Base-by-base conservation (phyloP, 2,888 invertebrate species). In the Lochmaea crataegi region DNA sequence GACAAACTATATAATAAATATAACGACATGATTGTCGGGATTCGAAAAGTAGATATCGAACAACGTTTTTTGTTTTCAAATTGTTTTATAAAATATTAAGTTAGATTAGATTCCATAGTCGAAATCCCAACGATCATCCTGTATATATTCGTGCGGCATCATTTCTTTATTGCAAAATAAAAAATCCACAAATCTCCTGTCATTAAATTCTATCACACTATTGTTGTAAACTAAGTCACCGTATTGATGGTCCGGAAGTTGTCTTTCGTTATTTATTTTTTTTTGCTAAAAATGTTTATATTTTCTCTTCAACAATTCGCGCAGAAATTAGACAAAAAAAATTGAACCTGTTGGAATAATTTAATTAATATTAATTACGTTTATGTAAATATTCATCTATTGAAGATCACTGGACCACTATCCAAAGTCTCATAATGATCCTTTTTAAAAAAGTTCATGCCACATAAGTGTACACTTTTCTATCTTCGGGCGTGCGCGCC, bases 401-500 rank as follows among this genome's bases (percentile, higher is more conserved):
- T 71, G 74, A 74, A 76, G 74, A 75, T 79, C 76, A 78, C 75
- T 77, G 79, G 77, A 79, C 75, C 75, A 74, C 76, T 73, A 76
- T 75, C 76, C 74, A 73, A 71, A 75, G 76, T 75, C 67, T 77
- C 75, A 75, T 73, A 71, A 72, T 72, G 73, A 78, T 73, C 76
- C 78, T 78, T 77, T 72, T 72, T 75, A 76, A 75, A 53, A 53
- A 53, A 74, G 84, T 87, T 90, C 89, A 97, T 90, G 97, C 97
- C 89, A 97, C 96, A 89, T 97, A 97, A 80, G 96, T 94, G 90
- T 97, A 97, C 85, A 96, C 93, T 91, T 97, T 97, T 89, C 95
- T 92, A 91, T 99, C 99, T 88, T 98, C 97, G 73, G 96, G 94
- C 85, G 98, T 97, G 88, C 99, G 93, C 80, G 97, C 96, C 86